These are phyloP conservation scores for Porites lutea DNA, from an alignment of 64 coral and sea anemone genomes.

Conservation along the genomic window DNA sequence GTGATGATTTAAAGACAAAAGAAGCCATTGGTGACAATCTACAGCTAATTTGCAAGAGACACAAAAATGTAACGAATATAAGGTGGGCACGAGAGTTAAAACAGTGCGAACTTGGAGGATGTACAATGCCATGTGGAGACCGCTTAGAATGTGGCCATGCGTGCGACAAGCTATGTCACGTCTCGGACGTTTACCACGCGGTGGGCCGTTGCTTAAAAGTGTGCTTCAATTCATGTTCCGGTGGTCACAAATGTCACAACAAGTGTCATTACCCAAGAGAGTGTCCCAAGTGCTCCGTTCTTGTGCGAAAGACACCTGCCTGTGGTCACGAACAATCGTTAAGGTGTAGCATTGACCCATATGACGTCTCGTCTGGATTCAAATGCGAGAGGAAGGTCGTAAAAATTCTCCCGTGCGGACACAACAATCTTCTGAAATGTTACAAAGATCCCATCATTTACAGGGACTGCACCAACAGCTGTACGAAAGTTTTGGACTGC, in stretches of 20 bases:
- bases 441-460: neutral
- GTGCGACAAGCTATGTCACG: slow-evolving; percentile 23
- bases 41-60: slow-evolving; percentile 43
- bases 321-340: slow-evolving; percentile 44
- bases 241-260: slow-evolving; percentile 2
- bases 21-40: slow-evolving; percentile 27
- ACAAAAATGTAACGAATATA: slow-evolving; percentile 38
- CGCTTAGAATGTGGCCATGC: slow-evolving; percentile 45
- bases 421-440: slow-evolving; percentile 45
- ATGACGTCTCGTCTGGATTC: neutral
- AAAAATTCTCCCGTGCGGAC: slow-evolving; percentile 42
- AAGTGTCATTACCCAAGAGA: neutral
- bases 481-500: slow-evolving; percentile 36
- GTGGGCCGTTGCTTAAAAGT: neutral
- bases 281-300: neutral
- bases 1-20: slow-evolving; percentile 28
- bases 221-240: neutral
- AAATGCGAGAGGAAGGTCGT: slow-evolving; percentile 54
- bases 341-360: slow-evolving; percentile 23
- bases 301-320: neutral
- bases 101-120: slow-evolving; percentile 46
- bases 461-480: slow-evolving; percentile 18
- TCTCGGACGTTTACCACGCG: neutral
- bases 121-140: slow-evolving; percentile 13
- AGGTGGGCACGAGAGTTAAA: slow-evolving; percentile 39